Evolutionary conservation across 2,113 vertebrate species (phyloP), one percentile per base, ranked within the genome.

Genomic region (Trichomycterus rosablanca): DNA sequence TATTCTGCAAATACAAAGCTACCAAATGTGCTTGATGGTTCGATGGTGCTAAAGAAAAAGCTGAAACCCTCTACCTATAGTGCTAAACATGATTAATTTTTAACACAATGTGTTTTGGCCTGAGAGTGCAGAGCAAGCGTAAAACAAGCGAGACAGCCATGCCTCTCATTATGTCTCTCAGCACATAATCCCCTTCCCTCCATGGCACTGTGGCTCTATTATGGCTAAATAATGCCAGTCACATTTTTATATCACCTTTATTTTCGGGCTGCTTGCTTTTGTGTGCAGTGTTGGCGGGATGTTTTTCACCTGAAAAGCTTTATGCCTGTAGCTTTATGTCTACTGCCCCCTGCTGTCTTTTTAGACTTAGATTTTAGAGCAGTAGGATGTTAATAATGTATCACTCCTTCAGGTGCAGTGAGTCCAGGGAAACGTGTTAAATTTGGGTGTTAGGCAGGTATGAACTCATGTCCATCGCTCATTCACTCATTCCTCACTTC

Each of bases 301-400:
- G n/a, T n/a, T n/a, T n/a, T n/a, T n/a, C n/a, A n/a, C n/a, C n/a
- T n/a, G n/a, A n/a, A n/a, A n/a, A n/a, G n/a, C n/a, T n/a, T n/a
- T n/a, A n/a, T n/a, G n/a, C n/a, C 8, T 4, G 15, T 26, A 35
- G 24, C 49, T 53, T 53, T 63, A 54, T 39, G 11, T 75, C 66
- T 80, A 76, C 74, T 75, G 59, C 76, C 77, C 68, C 76, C 79
- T 81, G 66, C 73, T 78, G 78, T 78, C 15, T n/a, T n/a, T n/a
- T n/a, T n/a, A n/a, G n/a, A n/a, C n/a, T n/a, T n/a, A n/a, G n/a
- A n/a, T n/a, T n/a, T n/a, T n/a, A n/a, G n/a, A n/a, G n/a, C n/a
- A n/a, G n/a, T n/a, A n/a, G n/a, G n/a, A n/a, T n/a, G n/a, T n/a
- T n/a, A n/a, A n/a, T n/a, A n/a, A n/a, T n/a, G n/a, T n/a, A n/a